Base-by-base conservation (phyloP, 2,113 vertebrate species). In the Romanogobio albipinnatus region DNA sequence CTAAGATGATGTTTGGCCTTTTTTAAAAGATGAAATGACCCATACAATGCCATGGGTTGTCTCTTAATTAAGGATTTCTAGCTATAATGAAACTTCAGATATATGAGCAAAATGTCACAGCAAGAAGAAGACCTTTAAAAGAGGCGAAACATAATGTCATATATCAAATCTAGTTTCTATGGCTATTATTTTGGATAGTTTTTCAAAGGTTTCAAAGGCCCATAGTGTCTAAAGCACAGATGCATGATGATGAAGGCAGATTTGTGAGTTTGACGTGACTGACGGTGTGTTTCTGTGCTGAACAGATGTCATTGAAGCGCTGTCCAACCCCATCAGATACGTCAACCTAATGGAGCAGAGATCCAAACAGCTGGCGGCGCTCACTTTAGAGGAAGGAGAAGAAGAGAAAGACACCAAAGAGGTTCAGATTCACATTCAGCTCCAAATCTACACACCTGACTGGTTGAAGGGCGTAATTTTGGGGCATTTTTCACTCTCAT, bases 321-420 rank as follows among this genome's bases (percentile, higher is more conserved):
- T 99, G 90, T 99, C 98, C 76, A 99, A 99, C 93, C 98, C 98
- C 5, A 99, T 99, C 61, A 94, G 96, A 88, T 99, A 99, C 0
- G 97, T 99, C 19, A 99, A 99, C 92, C 89, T 99, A 80, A 96
- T 99, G 97, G 98, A 99, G 87, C 98, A 99, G 93, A 96, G 98
- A 92, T 97, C 98, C 29, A 98, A 98, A 80, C 97, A 99, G 76
- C 92, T 99, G 92, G 98, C 97, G 0, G 98, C 98, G 0, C 90
- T 99, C 83, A 99, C 98, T 0, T 90, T 98, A 88, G 98, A 99
- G 89, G 98, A 99, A 47, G 96, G 84, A 0, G 94, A 98, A 86
- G 98, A 98, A 86, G 98, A 88, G 64, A 88, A 98, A 85, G 87
- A 94, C 0, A 97, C 94, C 89, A 95, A 96, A 53, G 97, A 99